Evolutionary conservation across 2,113 vertebrate genomes (phyloP).

Genomic region (Mohoua ochrocephala): DNA sequence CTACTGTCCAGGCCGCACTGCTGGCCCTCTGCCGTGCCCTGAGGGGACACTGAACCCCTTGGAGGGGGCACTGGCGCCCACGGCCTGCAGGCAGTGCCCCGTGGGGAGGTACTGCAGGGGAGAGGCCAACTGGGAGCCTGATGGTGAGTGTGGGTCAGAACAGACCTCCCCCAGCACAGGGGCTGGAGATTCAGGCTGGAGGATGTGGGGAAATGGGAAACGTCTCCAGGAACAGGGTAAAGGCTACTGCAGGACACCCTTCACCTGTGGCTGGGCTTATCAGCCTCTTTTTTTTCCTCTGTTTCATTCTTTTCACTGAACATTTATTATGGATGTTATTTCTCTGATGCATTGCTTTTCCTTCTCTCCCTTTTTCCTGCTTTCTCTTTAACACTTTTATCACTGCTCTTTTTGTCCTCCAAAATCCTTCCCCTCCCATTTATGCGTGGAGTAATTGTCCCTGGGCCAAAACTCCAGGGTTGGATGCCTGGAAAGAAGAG

Average conservation of each 20-base stretch:
- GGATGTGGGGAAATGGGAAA: not conserved
- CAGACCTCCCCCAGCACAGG: too few species aligned
- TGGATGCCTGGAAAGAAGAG: not conserved
- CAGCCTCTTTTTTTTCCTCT: not conserved
- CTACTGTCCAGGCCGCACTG: conserved; percentile 76
- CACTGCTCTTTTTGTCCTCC: not conserved
- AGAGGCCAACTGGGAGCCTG: conserved; percentile 76
- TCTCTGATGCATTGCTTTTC: not conserved
- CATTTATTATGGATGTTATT: not conserved
- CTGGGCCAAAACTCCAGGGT: not conserved
- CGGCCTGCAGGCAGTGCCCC: conserved; percentile 81
- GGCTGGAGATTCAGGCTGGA: not conserved
- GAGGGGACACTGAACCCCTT: conserved; percentile 75
- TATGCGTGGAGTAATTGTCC: not conserved
- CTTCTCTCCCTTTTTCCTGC: not conserved
- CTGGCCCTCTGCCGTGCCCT: conserved; percentile 76
- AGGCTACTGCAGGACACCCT: not conserved
- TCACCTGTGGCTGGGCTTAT: not conserved
- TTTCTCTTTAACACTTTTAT: not conserved
- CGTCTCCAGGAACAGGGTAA: rapidly evolving
- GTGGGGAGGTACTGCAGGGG: conserved; percentile 79
- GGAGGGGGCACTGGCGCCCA: conserved; percentile 67
- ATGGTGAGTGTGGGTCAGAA: conserved; percentile 67
- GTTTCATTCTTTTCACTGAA: not conserved
- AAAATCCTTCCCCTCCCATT: not conserved